phyloP scores from a whole-genome alignment of 1,140 invertebrate genomes.

The Drosophila funebris region DNA sequence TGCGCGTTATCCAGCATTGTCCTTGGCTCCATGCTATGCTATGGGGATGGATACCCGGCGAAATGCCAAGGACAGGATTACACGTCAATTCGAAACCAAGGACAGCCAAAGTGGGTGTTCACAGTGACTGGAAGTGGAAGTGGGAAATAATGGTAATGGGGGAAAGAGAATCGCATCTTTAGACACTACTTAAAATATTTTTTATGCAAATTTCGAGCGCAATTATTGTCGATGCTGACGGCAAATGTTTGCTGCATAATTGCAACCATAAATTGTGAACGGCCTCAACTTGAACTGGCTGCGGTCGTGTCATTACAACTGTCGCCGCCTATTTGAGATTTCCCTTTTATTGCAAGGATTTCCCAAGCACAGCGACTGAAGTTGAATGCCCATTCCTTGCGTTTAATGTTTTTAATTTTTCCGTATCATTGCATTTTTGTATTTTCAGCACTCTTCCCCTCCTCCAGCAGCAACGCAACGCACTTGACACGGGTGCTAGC shows the following conservation, averaged over 20 bases:
- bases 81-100: constrained; percentile 77
- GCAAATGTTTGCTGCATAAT: constrained; percentile 61
- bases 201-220: constrained; percentile 73
- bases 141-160: too few species aligned
- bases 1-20: constrained; percentile 49
- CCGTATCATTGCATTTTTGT: constrained; percentile 79
- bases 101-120: constrained; percentile 56
- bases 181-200: constrained; percentile 67
- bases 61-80: constrained; percentile 81
- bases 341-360: constrained; percentile 12
- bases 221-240: constrained; percentile 71
- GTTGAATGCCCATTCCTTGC: neutral
- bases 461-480: constrained; percentile 23
- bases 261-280: constrained; percentile 73
- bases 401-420: constrained; percentile 81
- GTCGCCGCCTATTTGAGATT: constrained; percentile 64
- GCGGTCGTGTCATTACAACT: constrained; percentile 36
- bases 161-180: constrained; percentile 34
- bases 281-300: constrained; percentile 65
- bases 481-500: constrained; percentile 69
- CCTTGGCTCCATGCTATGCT: constrained; percentile 48
- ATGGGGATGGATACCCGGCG: constrained; percentile 32
- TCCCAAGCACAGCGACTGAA: neutral
- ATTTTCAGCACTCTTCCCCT: constrained; percentile 53
- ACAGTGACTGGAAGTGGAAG: constrained; percentile 22